Conservation (phyloP, 1,140 invertebrate species). For the Metaphire vulgaris region DNA sequence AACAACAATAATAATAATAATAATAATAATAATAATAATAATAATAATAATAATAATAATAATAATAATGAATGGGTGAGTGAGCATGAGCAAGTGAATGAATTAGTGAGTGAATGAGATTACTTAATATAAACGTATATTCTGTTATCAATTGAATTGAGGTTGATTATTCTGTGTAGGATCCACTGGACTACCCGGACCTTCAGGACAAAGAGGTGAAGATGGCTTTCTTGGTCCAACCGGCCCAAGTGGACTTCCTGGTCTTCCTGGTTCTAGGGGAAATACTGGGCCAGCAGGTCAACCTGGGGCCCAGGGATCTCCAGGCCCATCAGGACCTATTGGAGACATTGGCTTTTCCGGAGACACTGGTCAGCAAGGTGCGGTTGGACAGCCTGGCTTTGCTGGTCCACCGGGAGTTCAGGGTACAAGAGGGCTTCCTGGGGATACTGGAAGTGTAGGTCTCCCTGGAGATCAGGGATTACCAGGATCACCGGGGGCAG, state of each 20-base stretch:
- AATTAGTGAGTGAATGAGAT: too few species aligned
- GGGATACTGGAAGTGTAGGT: conserved; percentile 15
- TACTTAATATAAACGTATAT: too few species aligned
- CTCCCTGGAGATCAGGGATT: conserved; percentile 10
- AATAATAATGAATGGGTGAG: too few species aligned
- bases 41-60: too few species aligned
- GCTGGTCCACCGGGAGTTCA: conserved; percentile 4
- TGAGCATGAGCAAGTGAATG: too few species aligned
- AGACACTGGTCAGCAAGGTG: conserved; percentile 19
- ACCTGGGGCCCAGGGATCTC: neutral
- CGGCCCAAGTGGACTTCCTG: neutral
- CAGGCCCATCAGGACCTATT: neutral
- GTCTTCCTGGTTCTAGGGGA: conserved; percentile 11
- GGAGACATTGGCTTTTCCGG: conserved; percentile 17
- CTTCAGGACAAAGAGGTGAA: conserved; percentile 11
- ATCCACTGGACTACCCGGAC: neutral
- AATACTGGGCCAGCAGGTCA: conserved; percentile 14
- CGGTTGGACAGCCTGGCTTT: conserved; percentile 3
- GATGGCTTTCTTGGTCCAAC: neutral
- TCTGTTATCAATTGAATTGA: too few species aligned
- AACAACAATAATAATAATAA: too few species aligned
- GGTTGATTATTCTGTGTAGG: too few species aligned
- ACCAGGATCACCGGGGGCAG: neutral
- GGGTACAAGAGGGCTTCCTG: conserved; percentile 10
- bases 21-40: too few species aligned